Percentiles rank a stretch among this genome's conserved stretches.
Evolutionary conservation across 2,888 invertebrate species (phyloP).

Genomic region (Habroteleia sp.): DNA sequence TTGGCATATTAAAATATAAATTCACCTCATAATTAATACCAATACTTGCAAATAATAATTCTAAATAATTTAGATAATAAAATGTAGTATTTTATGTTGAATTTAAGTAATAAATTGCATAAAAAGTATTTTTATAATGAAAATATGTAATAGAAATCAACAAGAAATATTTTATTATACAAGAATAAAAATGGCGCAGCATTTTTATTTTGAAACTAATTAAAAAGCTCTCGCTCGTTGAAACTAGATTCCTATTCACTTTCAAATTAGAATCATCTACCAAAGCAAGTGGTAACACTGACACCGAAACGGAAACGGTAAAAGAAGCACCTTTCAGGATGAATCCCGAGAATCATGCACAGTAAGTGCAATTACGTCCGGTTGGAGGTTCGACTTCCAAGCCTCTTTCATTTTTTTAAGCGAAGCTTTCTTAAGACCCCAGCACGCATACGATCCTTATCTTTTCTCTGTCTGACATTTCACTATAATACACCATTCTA

Average conservation of each 20-base stretch:
- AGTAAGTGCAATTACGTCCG: slow-evolving; percentile 64
- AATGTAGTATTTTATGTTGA: too few relatives aligned
- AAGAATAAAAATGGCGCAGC: too few relatives aligned
- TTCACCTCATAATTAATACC: too few relatives aligned
- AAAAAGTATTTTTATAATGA: too few relatives aligned
- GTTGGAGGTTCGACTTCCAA: slow-evolving; percentile 60
- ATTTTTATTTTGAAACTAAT: neutral
- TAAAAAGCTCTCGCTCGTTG: slow-evolving; percentile 2
- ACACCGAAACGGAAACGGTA: slow-evolving; percentile 33
- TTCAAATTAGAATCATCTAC: slow-evolving; percentile 31
- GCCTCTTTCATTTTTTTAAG: slow-evolving; percentile 26
- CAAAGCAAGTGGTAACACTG: slow-evolving; percentile 31
- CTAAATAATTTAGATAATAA: too few relatives aligned
- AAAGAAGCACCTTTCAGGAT: slow-evolving; percentile 13
- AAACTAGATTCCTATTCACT: slow-evolving; percentile 24
- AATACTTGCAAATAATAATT: too few relatives aligned
- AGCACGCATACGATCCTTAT: slow-evolving; percentile 64
- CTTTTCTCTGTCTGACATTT: slow-evolving; percentile 68
- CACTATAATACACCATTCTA: slow-evolving; percentile 62
- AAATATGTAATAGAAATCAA: too few relatives aligned
- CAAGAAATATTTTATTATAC: too few relatives aligned
- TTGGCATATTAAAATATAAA: too few relatives aligned
- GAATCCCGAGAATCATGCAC: slow-evolving; percentile 31
- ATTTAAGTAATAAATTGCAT: too few relatives aligned
- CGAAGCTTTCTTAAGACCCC: slow-evolving; percentile 52